A percentile compares a stretch with the other conserved stretches of the same genome.
These are phyloP conservation scores for Dipus sagitta DNA, from an alignment of 2,797 vertebrate species.

Conservation along the genomic window DNA sequence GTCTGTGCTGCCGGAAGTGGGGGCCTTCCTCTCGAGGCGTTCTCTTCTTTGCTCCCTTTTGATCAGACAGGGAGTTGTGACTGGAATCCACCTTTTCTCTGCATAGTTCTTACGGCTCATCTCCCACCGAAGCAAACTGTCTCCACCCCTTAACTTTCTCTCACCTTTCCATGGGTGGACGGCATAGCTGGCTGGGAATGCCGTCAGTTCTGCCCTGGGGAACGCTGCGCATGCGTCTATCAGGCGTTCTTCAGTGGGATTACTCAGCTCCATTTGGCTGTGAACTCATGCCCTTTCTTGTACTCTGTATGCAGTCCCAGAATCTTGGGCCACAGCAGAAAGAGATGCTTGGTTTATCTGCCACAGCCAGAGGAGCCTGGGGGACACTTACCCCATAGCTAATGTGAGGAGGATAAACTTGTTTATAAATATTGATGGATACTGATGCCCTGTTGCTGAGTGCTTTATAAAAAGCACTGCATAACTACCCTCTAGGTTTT, in stretches of 20 bases:
- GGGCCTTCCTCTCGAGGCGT: not conserved
- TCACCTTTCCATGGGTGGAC: not conserved
- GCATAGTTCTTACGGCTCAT: not conserved
- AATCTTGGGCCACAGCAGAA: slow-evolving; percentile 77
- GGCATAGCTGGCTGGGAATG: slow-evolving; percentile 69
- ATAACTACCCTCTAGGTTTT: slow-evolving; percentile 80
- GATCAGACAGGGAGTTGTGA: not conserved
- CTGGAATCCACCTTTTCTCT: not conserved
- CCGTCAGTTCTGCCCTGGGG: slow-evolving; percentile 63
- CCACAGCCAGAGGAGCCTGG: slow-evolving; percentile 83
- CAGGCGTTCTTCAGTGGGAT: slow-evolving; percentile 43
- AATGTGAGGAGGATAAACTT: slow-evolving; percentile 83
- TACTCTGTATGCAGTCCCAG: slow-evolving; percentile 73
- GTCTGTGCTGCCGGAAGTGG: not conserved
- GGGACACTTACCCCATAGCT: slow-evolving; percentile 84
- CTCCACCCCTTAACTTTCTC: slow-evolving; percentile 35
- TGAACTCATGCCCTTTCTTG: slow-evolving; percentile 79
- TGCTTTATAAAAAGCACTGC: slow-evolving; percentile 68
- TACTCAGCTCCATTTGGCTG: slow-evolving; percentile 72
- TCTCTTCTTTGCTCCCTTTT: not conserved
- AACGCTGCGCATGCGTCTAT: not conserved
- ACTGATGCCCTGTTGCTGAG: slow-evolving; percentile 66
- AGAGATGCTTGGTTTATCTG: slow-evolving; percentile 84
- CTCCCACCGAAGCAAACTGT: not conserved
- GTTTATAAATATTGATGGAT: slow-evolving; percentile 88